Evolutionary conservation across 1,140 invertebrate species (phyloP).

Genomic region (Atta cephalotes): DNA sequence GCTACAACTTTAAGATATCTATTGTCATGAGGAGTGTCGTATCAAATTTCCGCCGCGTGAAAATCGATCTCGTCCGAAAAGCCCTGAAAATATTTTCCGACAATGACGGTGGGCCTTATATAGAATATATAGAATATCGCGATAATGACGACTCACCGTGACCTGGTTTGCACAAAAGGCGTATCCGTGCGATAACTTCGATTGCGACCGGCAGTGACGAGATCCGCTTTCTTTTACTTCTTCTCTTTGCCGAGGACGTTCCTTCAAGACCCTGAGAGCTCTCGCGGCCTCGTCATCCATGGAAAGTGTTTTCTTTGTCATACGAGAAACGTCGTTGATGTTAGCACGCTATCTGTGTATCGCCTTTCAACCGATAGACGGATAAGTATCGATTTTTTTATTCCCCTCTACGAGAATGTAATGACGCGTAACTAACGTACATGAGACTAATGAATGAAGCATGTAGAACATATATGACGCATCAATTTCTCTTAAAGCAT

Average conservation of each 20-base stretch:
- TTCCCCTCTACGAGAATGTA: neutral
- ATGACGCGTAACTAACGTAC: conserved; percentile 23
- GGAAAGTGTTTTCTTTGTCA: conserved; percentile 56
- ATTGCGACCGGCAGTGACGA: conserved; percentile 26
- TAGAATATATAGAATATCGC: neutral
- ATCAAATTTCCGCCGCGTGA: conserved; percentile 46
- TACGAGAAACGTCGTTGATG: conserved; percentile 33
- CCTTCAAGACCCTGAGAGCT: conserved; percentile 27
- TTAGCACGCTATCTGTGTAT: conserved; percentile 40
- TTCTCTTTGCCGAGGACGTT: conserved; percentile 28
- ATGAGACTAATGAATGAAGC: neutral
- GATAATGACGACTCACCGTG: conserved; percentile 52
- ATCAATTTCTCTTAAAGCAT: conserved; percentile 19
- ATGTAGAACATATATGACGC: neutral
- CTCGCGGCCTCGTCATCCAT: conserved; percentile 30
- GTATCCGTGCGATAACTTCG: conserved; percentile 47
- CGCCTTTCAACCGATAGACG: conserved; percentile 31
- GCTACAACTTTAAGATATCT: neutral
- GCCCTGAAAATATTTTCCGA: conserved; percentile 42
- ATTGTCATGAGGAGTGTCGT: neutral
- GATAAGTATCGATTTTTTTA: conserved; percentile 42
- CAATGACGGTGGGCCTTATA: neutral
- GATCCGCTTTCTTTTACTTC: conserved; percentile 17
- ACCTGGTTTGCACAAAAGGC: conserved; percentile 58
- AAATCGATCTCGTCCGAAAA: conserved; percentile 33